phyloP scores from a whole-genome alignment of 2,797 vertebrate genomes.

The Urophycis tenuis region DNA sequence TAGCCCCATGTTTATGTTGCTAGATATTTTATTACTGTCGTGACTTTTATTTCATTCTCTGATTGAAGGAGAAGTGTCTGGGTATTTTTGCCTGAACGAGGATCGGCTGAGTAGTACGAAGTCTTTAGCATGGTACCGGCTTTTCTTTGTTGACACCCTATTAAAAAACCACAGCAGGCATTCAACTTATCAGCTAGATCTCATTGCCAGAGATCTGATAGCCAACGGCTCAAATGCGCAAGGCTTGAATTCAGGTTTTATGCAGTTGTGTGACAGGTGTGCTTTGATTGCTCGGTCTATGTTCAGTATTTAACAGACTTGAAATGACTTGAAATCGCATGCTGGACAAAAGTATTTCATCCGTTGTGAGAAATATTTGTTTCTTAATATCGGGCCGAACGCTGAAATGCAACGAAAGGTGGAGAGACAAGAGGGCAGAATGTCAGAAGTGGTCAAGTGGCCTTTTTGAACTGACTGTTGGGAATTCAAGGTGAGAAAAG shows the following conservation, averaged over 20 bases:
- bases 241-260: not conserved
- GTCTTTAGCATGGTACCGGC: not conserved
- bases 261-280: not conserved
- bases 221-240: not conserved
- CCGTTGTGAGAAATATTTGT: not conserved
- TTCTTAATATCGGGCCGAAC: not conserved
- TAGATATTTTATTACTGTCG: too few relatives aligned
- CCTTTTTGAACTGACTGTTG: not conserved
- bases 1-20: too few relatives aligned
- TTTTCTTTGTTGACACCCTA: not conserved
- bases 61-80: not conserved
- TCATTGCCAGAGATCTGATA: not conserved
- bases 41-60: too few relatives aligned
- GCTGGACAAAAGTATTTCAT: not conserved
- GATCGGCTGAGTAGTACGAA: not conserved
- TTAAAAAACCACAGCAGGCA: not conserved
- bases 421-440: not conserved
- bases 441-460: not conserved
- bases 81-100: not conserved
- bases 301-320: too few relatives aligned
- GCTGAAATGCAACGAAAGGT: not conserved
- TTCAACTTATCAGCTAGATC: not conserved
- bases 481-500: not conserved
- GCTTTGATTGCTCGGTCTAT: conserved; percentile 3
- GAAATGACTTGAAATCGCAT: not conserved